phyloP scores from a whole-genome alignment of 2,113 vertebrate species.

The Cathartes aura region DNA sequence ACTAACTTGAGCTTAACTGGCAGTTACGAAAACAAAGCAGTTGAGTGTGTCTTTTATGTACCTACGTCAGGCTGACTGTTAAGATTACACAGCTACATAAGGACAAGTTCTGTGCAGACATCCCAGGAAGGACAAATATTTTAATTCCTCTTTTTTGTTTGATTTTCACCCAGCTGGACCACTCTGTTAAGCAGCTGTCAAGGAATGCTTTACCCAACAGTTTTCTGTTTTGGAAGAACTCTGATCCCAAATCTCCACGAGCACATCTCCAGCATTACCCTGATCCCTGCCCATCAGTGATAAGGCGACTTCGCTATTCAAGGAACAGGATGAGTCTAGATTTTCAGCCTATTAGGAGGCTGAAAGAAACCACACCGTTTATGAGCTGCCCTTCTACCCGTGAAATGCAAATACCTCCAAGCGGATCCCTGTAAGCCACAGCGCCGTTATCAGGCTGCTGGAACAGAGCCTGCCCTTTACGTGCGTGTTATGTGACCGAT shows the following conservation, averaged over 20 bases:
- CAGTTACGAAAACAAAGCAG: neutral
- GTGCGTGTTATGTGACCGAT: neutral
- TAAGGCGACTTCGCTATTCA: neutral
- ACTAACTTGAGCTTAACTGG: neutral
- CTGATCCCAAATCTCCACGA: neutral
- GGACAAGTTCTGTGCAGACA: conserved; percentile 53
- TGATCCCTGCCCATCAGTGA: neutral
- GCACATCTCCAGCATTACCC: neutral
- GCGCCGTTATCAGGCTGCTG: neutral
- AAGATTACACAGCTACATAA: neutral
- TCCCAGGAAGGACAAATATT: conserved; percentile 31
- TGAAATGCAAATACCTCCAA: neutral
- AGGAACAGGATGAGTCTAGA: neutral
- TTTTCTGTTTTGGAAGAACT: neutral
- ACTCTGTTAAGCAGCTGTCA: neutral
- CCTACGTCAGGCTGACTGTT: neutral
- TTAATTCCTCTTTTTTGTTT: conserved; percentile 26
- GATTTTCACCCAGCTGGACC: conserved; percentile 39
- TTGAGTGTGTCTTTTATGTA: neutral
- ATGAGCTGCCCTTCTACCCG: neutral
- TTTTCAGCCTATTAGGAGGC: neutral
- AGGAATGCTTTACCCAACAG: conserved; percentile 19
- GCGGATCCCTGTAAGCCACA: neutral
- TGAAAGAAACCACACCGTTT: neutral
- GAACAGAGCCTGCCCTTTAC: neutral